A percentile compares a stretch with the other conserved stretches of the same genome.
These are phyloP conservation scores for Autographa pulchrina DNA, from an alignment of 2,888 invertebrate species.

Conservation along the genomic window DNA sequence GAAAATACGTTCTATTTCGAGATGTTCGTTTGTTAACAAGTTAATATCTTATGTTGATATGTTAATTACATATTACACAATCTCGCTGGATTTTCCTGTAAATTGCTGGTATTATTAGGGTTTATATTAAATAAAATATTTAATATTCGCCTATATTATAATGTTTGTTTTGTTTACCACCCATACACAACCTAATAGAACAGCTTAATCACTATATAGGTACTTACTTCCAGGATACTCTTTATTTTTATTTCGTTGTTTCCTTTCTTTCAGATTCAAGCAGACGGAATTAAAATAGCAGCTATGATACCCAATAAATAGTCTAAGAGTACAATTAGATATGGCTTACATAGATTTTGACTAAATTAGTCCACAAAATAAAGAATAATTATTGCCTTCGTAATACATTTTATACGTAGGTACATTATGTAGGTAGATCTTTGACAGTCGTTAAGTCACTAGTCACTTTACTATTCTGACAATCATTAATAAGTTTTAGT, in stretches of 20 bases:
- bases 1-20: constrained; percentile 24
- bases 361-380: no score
- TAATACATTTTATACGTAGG: no score
- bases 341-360: no score
- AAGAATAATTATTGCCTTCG: no score
- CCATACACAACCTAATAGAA: background rate
- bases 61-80: constrained; percentile 48
- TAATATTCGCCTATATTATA: constrained; percentile 84
- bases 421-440: no score
- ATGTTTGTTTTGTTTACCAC: constrained; percentile 66
- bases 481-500: no score
- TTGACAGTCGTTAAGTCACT: no score
- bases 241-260: background rate
- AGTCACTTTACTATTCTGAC: no score
- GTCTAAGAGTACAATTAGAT: no score
- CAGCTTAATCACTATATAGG: background rate
- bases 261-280: background rate
- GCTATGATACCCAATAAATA: no score
- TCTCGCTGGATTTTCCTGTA: constrained; percentile 73
- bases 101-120: constrained; percentile 78
- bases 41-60: constrained; percentile 40
- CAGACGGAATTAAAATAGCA: no score
- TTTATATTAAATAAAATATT: constrained; percentile 85
- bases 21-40: constrained; percentile 36
- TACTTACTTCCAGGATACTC: background rate